Conservation (phyloP, 2,113 vertebrate species). For the Rhagologus leucostigma region DNA sequence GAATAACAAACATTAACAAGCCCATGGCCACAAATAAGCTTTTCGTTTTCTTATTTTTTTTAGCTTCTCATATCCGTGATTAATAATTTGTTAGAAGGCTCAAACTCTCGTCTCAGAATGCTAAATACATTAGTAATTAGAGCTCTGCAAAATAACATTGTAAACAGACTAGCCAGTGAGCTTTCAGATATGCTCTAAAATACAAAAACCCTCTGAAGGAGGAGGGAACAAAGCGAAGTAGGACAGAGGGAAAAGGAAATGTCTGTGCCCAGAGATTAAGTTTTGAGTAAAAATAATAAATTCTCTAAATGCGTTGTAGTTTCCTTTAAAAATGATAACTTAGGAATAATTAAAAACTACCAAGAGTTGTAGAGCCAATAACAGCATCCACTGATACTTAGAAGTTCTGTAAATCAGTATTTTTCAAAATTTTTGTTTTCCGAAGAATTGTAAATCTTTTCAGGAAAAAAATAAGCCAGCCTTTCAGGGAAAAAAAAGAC, state of each 20-base stretch:
- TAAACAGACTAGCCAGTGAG: background rate
- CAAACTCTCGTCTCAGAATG: background rate
- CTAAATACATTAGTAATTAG: background rate
- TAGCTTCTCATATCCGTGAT: background rate
- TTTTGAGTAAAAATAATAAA: background rate
- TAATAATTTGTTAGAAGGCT: constrained; percentile 39
- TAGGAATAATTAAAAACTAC: background rate
- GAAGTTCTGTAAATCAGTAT: background rate
- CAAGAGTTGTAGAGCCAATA: background rate
- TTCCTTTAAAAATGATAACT: background rate
- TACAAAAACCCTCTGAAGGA: background rate
- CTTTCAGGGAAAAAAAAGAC: too few relatives aligned
- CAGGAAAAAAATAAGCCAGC: background rate
- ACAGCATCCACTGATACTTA: background rate
- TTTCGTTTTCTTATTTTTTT: constrained; percentile 2
- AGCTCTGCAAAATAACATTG: background rate
- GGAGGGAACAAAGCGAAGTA: background rate
- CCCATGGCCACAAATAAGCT: background rate
- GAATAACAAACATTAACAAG: background rate
- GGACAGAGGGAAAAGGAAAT: background rate
- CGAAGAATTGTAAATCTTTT: background rate
- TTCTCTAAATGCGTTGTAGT: background rate
- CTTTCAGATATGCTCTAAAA: background rate
- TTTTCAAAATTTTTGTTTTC: background rate
- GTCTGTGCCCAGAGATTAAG: background rate